Conservation (phyloP, 2,113 vertebrate genomes). For the Callaeas wilsoni region DNA sequence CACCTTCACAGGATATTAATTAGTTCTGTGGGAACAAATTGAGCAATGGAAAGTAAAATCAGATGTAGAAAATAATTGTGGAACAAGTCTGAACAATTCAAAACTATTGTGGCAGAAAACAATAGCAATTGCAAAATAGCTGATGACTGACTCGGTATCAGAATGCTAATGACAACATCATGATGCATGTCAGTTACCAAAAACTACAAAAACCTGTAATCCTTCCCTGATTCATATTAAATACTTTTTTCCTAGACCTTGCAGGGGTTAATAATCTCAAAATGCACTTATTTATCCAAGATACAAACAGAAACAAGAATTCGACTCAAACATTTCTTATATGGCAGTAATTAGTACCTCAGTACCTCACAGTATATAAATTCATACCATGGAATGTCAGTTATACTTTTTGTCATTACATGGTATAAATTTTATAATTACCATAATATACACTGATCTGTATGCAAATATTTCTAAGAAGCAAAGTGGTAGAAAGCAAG, state of each 20-base stretch:
- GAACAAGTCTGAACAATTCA: background rate
- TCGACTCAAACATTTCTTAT: background rate
- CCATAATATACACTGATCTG: background rate
- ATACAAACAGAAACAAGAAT: background rate
- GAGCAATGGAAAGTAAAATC: background rate
- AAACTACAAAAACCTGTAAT: background rate
- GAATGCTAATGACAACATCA: background rate
- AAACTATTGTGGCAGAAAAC: background rate
- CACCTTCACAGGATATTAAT: background rate
- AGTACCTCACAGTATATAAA: background rate
- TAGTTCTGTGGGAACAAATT: background rate
- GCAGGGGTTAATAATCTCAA: background rate
- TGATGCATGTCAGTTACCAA: background rate
- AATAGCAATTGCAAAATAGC: background rate
- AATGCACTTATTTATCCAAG: background rate
- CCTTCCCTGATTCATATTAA: background rate
- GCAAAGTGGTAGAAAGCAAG: background rate
- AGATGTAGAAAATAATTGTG: background rate
- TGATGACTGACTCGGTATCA: background rate
- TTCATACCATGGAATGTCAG: background rate
- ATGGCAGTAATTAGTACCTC: background rate
- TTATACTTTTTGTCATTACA: background rate
- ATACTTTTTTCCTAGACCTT: background rate
- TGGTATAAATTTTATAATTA: background rate
- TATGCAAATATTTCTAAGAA: background rate